phyloP scores from a whole-genome alignment of 2,113 vertebrate genomes.

The Solea solea region DNA sequence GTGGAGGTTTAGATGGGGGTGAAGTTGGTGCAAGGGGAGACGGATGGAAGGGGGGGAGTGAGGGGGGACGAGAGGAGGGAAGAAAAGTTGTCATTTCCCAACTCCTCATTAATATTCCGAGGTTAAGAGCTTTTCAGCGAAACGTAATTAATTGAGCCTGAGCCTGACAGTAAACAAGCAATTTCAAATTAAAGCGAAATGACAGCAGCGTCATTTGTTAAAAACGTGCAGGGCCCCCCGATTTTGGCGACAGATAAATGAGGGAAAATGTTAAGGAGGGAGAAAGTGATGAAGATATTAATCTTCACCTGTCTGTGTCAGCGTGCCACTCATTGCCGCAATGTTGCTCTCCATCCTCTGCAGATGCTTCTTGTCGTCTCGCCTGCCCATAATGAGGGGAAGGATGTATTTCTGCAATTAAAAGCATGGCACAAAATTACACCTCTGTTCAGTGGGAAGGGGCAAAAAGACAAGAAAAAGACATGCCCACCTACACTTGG shows the following conservation, averaged over 20 bases:
- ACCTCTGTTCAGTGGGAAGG: slow-evolving; percentile 69
- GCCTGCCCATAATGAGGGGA: slow-evolving; percentile 94
- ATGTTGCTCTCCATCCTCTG: slow-evolving; percentile 95
- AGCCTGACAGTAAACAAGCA: slow-evolving; percentile 99
- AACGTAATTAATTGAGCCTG: slow-evolving; percentile 99
- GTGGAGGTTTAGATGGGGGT: slow-evolving; percentile 63
- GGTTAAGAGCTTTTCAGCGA: slow-evolving; percentile 99
- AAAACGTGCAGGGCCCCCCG: slow-evolving; percentile 92
- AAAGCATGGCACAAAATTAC: slow-evolving; percentile 83
- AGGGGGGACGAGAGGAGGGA: slow-evolving; percentile 46
- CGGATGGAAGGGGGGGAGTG: slow-evolving; percentile 43
- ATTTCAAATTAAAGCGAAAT: slow-evolving; percentile 99
- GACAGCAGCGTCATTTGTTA: slow-evolving; percentile 99
- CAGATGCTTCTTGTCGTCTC: slow-evolving; percentile 98
- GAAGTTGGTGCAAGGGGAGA: slow-evolving; percentile 60
- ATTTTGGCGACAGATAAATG: slow-evolving; percentile 99
- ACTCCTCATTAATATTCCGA: slow-evolving; percentile 99
- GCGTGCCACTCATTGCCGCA: slow-evolving; percentile 97
- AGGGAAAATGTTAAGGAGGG: slow-evolving; percentile 91
- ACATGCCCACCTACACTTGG: slow-evolving; percentile 38
- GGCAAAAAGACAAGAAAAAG: slow-evolving; percentile 56
- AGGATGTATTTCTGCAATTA: slow-evolving; percentile 96
- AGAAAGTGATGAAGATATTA: slow-evolving; percentile 97
- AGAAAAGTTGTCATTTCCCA: slow-evolving; percentile 98
- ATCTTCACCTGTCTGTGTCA: slow-evolving; percentile 99